Evolutionary conservation across 2,113 vertebrate genomes (phyloP).

Genomic region (human (Homo sapiens)): GRCh38 chr17:21209001-21209500

Average conservation of each 20-base stretch:
- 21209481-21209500: background rate
- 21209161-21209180: background rate
- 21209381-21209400: background rate
- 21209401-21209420: background rate
- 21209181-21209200: background rate
- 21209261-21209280: background rate
- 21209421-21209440: background rate
- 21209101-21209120: background rate
- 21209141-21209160: background rate
- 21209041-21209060: background rate
- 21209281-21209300: background rate
- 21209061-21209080: background rate
- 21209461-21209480: background rate
- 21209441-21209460: background rate
- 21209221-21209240: background rate
- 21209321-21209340: background rate
- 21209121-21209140: background rate
- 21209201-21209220: background rate
- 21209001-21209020: background rate
- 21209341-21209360: background rate
- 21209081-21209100: background rate
- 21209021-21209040: background rate
- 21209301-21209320: background rate
- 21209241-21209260: background rate
- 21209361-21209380: background rate